Evolutionary conservation across 1,140 invertebrate genomes (phyloP).

Genomic region (Lordiphosa collinella): DNA sequence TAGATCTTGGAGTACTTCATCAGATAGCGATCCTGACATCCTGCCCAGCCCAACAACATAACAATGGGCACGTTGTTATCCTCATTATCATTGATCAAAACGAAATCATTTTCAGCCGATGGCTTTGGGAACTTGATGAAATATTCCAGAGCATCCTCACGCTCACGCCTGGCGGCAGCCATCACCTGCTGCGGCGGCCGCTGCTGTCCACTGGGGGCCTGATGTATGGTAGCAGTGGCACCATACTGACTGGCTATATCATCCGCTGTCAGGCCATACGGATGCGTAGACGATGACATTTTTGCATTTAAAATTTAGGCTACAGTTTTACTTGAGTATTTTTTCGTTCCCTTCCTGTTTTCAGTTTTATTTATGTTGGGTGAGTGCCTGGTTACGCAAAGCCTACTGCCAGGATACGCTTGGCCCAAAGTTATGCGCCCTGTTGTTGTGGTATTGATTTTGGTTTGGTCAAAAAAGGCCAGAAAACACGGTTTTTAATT

Average conservation of each 20-base stretch:
- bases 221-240: constrained; percentile 16
- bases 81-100: constrained; percentile 81
- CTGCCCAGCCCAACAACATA: constrained; percentile 89
- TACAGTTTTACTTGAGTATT: constrained; percentile 1
- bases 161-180: constrained; percentile 6
- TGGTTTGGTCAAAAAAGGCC: background rate
- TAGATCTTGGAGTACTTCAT: constrained; percentile 90
- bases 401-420: constrained; percentile 29
- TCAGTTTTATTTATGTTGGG: background rate
- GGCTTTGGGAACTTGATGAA: constrained; percentile 84
- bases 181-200: background rate
- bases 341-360: constrained; percentile 7
- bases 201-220: background rate
- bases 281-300: constrained; percentile 38
- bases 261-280: constrained; percentile 38
- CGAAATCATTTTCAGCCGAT: constrained; percentile 79
- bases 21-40: constrained; percentile 87
- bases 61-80: constrained; percentile 85
- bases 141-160: constrained; percentile 82
- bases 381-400: constrained; percentile 44
- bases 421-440: background rate
- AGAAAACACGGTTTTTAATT: background rate
- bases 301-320: constrained; percentile 22
- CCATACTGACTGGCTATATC: constrained; percentile 34
- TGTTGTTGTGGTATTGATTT: constrained; percentile 15